Evolutionary conservation across 2,888 invertebrate species (phyloP).

Genomic region (Atethmia centrago): DNA sequence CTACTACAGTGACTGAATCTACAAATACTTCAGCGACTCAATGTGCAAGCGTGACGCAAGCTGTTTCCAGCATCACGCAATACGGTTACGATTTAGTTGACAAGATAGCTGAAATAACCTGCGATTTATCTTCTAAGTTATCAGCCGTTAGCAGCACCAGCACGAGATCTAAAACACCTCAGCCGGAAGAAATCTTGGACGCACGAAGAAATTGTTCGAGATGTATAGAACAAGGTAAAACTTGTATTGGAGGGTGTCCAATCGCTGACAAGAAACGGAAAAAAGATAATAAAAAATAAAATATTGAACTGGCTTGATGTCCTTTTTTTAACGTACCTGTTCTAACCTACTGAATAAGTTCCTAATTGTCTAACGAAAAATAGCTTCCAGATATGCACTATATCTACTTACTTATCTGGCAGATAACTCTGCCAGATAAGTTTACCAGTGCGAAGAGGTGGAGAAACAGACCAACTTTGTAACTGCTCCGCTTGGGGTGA

Average conservation of each 20-base stretch:
- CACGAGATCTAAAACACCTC: rapidly evolving
- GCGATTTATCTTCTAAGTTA: background rate
- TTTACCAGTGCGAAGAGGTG: background rate
- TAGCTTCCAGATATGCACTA: too few relatives aligned
- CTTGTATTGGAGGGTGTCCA: slow-evolving; percentile 75
- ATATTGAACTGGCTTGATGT: background rate
- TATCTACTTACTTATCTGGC: too few relatives aligned
- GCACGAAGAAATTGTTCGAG: slow-evolving; percentile 67
- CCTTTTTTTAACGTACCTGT: background rate
- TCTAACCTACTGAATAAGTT: background rate
- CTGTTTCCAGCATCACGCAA: too few relatives aligned
- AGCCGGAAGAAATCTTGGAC: slow-evolving; percentile 6
- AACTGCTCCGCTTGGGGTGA: background rate
- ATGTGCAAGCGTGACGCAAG: too few relatives aligned
- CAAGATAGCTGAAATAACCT: background rate
- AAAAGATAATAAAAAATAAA: slow-evolving; percentile 19
- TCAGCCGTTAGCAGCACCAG: background rate
- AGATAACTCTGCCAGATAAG: background rate
- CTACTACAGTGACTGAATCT: too few relatives aligned
- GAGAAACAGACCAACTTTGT: background rate
- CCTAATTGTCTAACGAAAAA: background rate
- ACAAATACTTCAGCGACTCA: background rate
- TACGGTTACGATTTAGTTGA: background rate
- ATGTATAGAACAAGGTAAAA: slow-evolving; percentile 72
- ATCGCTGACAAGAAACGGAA: slow-evolving; percentile 54